Evolutionary conservation across 2,888 invertebrate species (phyloP).

Genomic region (Cosmia trapezina): DNA sequence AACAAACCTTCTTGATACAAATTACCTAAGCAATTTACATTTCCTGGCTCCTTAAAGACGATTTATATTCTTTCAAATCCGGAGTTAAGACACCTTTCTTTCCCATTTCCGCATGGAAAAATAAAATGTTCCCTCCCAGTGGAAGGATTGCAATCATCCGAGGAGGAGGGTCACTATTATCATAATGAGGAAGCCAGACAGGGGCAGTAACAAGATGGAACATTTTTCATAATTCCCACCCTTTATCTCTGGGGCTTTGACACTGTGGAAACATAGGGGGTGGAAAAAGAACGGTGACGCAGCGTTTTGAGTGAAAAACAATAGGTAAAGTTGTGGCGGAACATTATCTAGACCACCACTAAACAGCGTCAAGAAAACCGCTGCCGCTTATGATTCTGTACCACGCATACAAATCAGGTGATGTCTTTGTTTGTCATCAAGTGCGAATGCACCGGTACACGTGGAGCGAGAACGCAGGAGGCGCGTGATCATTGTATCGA

Average conservation of each 20-base stretch:
- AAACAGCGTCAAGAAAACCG: too few relatives aligned
- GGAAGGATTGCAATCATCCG: slow-evolving; percentile 59
- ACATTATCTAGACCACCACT: too few relatives aligned
- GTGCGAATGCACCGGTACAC: too few relatives aligned
- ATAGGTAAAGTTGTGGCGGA: too few relatives aligned
- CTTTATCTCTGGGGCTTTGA: slow-evolving; percentile 57
- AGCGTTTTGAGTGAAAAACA: background rate
- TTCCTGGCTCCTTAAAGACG: background rate
- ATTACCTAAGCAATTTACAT: background rate
- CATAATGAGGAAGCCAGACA: slow-evolving; percentile 64
- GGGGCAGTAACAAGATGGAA: slow-evolving; percentile 64
- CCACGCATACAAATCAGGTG: too few relatives aligned
- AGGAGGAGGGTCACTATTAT: slow-evolving; percentile 61
- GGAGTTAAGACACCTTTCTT: slow-evolving; percentile 33
- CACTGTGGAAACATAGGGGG: slow-evolving; percentile 42
- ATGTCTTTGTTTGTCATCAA: too few relatives aligned
- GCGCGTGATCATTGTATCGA: too few relatives aligned
- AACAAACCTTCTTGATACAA: background rate
- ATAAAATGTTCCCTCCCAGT: slow-evolving; percentile 25
- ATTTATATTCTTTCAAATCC: slow-evolving; percentile 29
- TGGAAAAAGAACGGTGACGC: background rate
- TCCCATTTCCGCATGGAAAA: slow-evolving; percentile 38
- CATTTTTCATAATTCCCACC: slow-evolving; percentile 68
- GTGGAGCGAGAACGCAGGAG: too few relatives aligned
- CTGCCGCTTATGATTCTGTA: too few relatives aligned